Evolutionary conservation across 1,140 invertebrate species (phyloP), one percentile per base, ranked within the genome.

Genomic region (Arctopsyche grandis): DNA sequence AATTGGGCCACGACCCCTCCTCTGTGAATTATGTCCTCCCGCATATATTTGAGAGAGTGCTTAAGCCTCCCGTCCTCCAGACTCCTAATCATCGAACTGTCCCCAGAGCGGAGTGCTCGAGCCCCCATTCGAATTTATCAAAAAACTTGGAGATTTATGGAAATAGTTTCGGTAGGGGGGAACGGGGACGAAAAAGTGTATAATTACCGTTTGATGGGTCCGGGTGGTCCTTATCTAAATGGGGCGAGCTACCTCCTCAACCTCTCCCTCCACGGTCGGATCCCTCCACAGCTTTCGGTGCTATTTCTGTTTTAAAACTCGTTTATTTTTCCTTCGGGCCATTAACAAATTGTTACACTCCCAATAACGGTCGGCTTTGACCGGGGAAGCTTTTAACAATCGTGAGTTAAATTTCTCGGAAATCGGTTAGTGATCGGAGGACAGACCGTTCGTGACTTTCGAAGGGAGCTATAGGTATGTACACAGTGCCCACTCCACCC

Each of bases 61-160:
- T 38, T 38, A 38, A 38, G 29, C 48, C 16, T 52, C 48, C 16
- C 48, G 48, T 52, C 48, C 48, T 52, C 10, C 48, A 12, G 29
- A 38, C 48, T 12, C 16, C 16, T 52, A 38, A 38, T 70, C 24
- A 43, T 43, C 69, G 29, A 10, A 26, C 43, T 74, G n/a, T 16
- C 38, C 43, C 14, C 48, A 52, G 29, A 69, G 22, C 69, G 24
- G 69, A 74, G 43, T 52, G 44, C 43, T 74, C 38, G 9, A 56
- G 16, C 12, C 10, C 10, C 12, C 48, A 52, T 52, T 52, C 48
- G 74, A 63, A 76, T 76, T 76, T 76, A 76, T 76, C 74, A 76
- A 76, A 76, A 76, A 63, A 60, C 58, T 63, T 29, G 48, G 24
- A 76, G 75, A 77, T 77, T 77, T 77, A 77, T 77, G 56, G 75